phyloP scores from a whole-genome alignment of 2,797 vertebrate species.

The Thripadectes ignobilis region DNA sequence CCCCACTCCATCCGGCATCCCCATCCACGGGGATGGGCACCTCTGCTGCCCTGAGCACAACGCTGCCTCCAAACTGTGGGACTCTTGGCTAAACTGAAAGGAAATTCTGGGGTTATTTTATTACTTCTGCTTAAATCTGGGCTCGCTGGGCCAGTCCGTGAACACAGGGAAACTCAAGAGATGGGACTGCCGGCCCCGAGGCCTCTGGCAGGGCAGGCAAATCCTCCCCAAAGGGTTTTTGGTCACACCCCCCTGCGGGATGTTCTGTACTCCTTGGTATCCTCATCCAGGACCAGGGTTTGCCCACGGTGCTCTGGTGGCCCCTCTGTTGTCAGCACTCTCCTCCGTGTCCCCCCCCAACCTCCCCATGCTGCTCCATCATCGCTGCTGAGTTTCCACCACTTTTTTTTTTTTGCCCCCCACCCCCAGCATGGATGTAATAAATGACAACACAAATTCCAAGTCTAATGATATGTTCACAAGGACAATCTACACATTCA shows the following conservation, averaged over 20 bases:
- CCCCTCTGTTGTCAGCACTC: not conserved
- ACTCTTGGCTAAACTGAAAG: conserved; percentile 44
- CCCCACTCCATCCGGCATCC: not conserved
- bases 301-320: not conserved
- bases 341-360: not conserved
- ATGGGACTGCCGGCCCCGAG: accelerated
- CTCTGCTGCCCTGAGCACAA: conserved; percentile 83
- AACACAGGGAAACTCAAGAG: not conserved
- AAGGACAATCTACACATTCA: conserved; percentile 79
- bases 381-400: not conserved
- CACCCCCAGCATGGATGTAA: conserved; percentile 57
- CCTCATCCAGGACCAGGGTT: not conserved
- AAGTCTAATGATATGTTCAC: conserved; percentile 77
- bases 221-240: conserved; percentile 21
- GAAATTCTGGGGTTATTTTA: not conserved
- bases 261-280: not conserved
- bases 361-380: not conserved
- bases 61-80: not conserved
- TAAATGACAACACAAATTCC: conserved; percentile 74
- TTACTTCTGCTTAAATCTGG: not conserved
- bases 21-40: not conserved
- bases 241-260: not conserved
- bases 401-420: not conserved
- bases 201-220: not conserved
- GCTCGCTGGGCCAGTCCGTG: not conserved